Base-by-base conservation (phyloP, 2,888 invertebrate species). In the Sarcophaga rosellei region DNA sequence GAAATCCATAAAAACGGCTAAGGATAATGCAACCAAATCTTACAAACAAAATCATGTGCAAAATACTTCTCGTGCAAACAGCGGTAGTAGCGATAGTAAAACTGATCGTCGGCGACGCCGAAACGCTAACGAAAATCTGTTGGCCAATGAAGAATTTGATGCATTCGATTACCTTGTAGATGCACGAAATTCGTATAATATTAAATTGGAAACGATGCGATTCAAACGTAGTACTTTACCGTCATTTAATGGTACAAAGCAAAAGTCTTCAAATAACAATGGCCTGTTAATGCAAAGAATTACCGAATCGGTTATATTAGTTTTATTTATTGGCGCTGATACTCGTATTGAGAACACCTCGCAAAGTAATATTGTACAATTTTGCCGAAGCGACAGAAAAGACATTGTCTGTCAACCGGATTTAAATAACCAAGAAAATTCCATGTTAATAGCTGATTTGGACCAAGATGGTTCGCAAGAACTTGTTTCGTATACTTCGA, bases 401-500 rank as follows among this genome's bases (percentile, higher is more conserved):
- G 88, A 88, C 15, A 80, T 92, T 1, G 90, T 94, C 12, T 97
- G 97, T 90, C 97, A 97, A 90, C 97, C 97, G 0, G 96, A 96
- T 92, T 92, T 97, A 57, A 94, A 95, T 85, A 95, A 95, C 89
- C 96, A 97, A 90, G 95, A 95, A 88, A 95, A 95, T 88, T 96
- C 96, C 25, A 94, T 96, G 88, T 94, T 96, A 81, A 95, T 97
- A 73, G 95, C 95, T 1, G 97, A 97, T 92, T 93, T 97, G 59
- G 96, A 97, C 91, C 95, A 95, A 85, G 97, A 97, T 92, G 95
- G 95, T 35, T 95, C 96, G 0, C 96, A 96, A 91, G 97, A 97
- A 92, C 92, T 97, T 73, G 96, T 97, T 74, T 96, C 96, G 65
- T 97, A 96, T 91, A 95, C 95, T 88, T 96, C 96, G 87, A 95